Evolutionary conservation across 2,888 invertebrate genomes (phyloP).

Genomic region (Cerceris rybyensis): DNA sequence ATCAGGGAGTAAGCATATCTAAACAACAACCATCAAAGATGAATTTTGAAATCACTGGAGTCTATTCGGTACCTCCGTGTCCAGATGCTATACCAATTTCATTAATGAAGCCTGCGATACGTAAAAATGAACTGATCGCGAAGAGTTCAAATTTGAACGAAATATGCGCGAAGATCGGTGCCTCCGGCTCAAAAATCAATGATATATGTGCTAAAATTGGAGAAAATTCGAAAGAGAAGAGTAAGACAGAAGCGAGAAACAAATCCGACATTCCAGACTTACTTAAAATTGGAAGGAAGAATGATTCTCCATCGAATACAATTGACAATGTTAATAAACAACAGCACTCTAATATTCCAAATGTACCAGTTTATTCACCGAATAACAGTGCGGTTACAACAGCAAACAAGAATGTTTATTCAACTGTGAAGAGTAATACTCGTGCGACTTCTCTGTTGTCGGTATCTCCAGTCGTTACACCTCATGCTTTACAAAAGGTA

Average conservation of each 20-base stretch:
- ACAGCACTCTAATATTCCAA: constrained; percentile 73
- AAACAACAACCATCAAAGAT: constrained; percentile 32
- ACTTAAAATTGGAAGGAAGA: constrained; percentile 76
- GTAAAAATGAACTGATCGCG: constrained; percentile 75
- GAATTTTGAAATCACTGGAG: constrained; percentile 39
- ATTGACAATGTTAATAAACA: constrained; percentile 31
- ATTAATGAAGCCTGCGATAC: constrained; percentile 74
- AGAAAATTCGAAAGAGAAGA: constrained; percentile 79
- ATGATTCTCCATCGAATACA: constrained; percentile 48
- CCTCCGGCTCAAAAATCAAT: constrained; percentile 77
- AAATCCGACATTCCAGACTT: constrained; percentile 78
- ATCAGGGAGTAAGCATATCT: not conserved
- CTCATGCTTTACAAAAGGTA: not conserved
- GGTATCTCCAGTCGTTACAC: not conserved
- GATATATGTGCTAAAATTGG: constrained; percentile 80
- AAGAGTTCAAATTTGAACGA: constrained; percentile 77
- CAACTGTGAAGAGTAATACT: constrained; percentile 33
- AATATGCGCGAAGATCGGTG: constrained; percentile 77
- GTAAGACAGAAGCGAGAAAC: constrained; percentile 72
- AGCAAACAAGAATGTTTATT: constrained; percentile 55
- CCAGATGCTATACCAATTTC: constrained; percentile 80
- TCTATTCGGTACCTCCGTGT: constrained; percentile 76
- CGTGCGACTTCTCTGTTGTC: constrained; percentile 9
- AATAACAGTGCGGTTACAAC: constrained; percentile 63
- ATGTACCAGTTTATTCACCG: constrained; percentile 76